phyloP scores from a whole-genome alignment of 2,888 invertebrate species.

The Drosophila nr. perissopoda region DNA sequence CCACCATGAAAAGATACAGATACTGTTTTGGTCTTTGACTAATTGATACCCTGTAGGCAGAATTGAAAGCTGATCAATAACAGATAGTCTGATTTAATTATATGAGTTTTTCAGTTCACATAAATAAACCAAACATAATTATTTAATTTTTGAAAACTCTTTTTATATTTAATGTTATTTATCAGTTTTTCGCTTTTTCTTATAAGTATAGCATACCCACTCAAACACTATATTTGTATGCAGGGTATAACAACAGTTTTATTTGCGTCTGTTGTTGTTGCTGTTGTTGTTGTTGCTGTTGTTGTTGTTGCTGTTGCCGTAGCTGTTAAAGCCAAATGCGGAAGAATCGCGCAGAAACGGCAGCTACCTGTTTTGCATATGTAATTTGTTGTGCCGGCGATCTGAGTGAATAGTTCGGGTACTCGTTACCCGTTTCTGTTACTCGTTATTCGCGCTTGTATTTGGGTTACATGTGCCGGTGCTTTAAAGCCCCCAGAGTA shows the following conservation, averaged over 20 bases:
- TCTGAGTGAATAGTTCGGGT: constrained; percentile 12
- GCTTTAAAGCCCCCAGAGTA: constrained; percentile 17
- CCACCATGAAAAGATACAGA: constrained; percentile 10
- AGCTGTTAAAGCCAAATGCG: constrained; percentile 48
- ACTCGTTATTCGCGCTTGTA: constrained; percentile 23
- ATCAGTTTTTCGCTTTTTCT: background rate
- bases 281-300: background rate
- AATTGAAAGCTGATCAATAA: background rate
- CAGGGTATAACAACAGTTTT: constrained; percentile 23
- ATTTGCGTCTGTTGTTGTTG: constrained; percentile 5
- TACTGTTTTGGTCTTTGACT: constrained; percentile 7
- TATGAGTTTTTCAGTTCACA: background rate
- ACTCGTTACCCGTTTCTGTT: background rate
- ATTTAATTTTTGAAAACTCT: background rate
- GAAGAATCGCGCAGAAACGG: constrained; percentile 46
- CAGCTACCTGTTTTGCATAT: constrained; percentile 67
- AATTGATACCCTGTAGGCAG: background rate
- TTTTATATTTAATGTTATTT: background rate
- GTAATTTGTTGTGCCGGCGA: constrained; percentile 42
- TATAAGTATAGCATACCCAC: background rate
- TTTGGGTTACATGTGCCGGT: constrained; percentile 43
- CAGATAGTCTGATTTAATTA: background rate
- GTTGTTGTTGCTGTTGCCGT: constrained; percentile 7
- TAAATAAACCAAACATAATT: background rate
- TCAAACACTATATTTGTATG: rapidly evolving